Base-by-base conservation (phyloP, 2,113 vertebrate species). In the Murina feae region DNA sequence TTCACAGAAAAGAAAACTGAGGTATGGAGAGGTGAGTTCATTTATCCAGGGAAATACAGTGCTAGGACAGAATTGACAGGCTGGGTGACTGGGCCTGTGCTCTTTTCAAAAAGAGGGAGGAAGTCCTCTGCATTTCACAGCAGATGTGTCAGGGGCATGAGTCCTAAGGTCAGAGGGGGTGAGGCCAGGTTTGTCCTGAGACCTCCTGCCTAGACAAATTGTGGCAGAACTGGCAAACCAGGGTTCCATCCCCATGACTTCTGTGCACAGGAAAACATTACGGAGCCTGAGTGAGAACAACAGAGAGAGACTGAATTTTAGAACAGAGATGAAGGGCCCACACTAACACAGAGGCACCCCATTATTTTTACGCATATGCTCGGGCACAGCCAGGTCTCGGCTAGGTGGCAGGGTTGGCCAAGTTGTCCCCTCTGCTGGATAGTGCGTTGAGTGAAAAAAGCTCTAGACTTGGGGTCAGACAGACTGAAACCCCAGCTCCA, bases 1-100 rank as follows among this genome's bases (percentile, higher is more conserved):
- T 74, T 92, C 47, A 86, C 9, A 71, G 66, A 5, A 39, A 81
- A 93, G 65, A 71, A 42, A 44, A 42, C n/a, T 35, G 49, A 51
- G 32, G 12, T 17, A 9, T 35, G 37, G 68, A 95, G 35, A 82
- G 16, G 5, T 75, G 42, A 87, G 75, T 39, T 86, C 74, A 23
- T 68, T 82, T 83, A 53, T 63, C 79, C 83, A 76, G 32, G 18
- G n/a, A 78, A 80, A 60, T 49, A 23, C 2, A 71, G 28, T 28
- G 7, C 13, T 72, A 51, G 60, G 20, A 28, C 7, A 55, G 68
- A 55, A 60, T 32, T 71, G 65, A 10, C 9, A 23, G 2, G 6
- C 30, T 4, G 20, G 55, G 21, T 20, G 65, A 69, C 66, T 51
- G 37, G 71, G 4, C 4, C 60, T 4, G 0, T 25, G 28, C 7